Percentiles rank a stretch among this genome's conserved stretches.
These are phyloP conservation scores for Schizaphis graminum DNA, from an alignment of 2,888 invertebrate species.

Conservation along the genomic window DNA sequence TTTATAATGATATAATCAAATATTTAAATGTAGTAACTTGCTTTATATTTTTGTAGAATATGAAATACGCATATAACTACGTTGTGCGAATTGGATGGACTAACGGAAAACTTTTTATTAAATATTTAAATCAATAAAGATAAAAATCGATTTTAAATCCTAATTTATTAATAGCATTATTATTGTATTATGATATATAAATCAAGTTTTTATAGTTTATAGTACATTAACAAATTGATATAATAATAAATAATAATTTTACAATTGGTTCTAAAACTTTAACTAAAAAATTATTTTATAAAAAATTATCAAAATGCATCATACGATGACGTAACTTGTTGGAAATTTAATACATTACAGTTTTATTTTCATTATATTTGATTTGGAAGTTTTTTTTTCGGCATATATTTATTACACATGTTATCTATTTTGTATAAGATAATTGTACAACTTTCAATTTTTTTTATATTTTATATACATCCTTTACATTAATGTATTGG, in stretches of 20 bases:
- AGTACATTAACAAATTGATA: neutral
- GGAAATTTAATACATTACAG: neutral
- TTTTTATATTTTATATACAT: neutral
- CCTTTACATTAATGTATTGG: neutral
- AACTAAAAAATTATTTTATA: too few relatives aligned
- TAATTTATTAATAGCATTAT: neutral
- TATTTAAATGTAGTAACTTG: neutral
- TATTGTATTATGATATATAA: neutral
- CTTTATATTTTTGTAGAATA: neutral
- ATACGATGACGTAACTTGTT: neutral
- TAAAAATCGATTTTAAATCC: neutral
- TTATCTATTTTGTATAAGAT: neutral
- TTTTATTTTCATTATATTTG: neutral
- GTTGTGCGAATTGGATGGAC: neutral
- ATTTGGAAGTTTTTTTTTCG: neutral
- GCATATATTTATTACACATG: neutral
- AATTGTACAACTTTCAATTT: neutral
- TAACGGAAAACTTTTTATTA: neutral
- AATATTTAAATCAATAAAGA: neutral
- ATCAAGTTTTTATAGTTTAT: neutral
- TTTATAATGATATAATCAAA: neutral
- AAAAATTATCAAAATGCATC: neutral
- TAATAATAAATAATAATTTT: neutral
- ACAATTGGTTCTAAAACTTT: neutral
- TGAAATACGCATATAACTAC: neutral